Evolutionary conservation across 2,113 vertebrate genomes (phyloP).

Genomic region (Antidorcas marsupialis): DNA sequence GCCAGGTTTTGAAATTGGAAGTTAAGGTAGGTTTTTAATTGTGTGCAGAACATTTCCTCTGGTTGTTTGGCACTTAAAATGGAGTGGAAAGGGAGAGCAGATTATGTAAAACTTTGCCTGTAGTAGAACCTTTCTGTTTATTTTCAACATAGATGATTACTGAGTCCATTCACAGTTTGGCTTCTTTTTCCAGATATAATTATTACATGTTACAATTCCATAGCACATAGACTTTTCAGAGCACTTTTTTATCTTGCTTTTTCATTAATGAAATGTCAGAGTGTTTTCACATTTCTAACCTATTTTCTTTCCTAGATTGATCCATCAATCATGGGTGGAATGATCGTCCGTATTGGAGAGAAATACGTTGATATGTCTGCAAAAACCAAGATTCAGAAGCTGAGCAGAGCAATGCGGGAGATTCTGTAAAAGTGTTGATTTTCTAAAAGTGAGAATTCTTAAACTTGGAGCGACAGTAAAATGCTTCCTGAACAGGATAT

Average conservation of each 20-base stretch:
- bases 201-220: background rate
- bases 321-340: conserved; percentile 91
- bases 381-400: conserved; percentile 94
- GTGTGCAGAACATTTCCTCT: background rate
- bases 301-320: conserved; percentile 83
- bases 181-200: background rate
- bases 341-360: conserved; percentile 97
- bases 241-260: background rate
- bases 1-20: conserved; percentile 91
- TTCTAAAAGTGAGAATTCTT: background rate
- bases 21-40: conserved; percentile 85
- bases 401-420: conserved; percentile 89
- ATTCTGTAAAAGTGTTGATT: conserved; percentile 46
- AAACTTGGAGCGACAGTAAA: conserved; percentile 73
- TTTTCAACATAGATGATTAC: background rate
- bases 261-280: background rate
- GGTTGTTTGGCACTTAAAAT: background rate
- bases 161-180: background rate
- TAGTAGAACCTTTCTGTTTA: background rate
- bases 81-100: background rate
- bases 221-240: background rate
- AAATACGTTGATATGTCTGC: conserved; percentile 97
- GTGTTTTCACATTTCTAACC: background rate
- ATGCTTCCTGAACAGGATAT: conserved; percentile 8
- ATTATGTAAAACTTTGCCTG: background rate